phyloP scores from a whole-genome alignment of 1,140 invertebrate species.

The Drosophila trapezifrons region DNA sequence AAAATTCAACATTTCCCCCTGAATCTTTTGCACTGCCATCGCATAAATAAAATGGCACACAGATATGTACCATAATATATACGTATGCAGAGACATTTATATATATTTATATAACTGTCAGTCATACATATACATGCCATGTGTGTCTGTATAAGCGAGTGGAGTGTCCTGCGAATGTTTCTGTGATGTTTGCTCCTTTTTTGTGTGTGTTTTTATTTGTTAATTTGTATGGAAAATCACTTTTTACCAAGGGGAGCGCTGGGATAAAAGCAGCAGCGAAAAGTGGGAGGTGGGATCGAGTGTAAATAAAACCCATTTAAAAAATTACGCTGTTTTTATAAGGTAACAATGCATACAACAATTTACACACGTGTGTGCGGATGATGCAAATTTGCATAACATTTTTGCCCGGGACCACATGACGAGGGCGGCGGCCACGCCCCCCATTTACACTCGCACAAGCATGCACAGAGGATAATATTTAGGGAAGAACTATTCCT shows the following conservation, averaged over 20 bases:
- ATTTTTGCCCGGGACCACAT: constrained; percentile 58
- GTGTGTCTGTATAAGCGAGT: constrained; percentile 3
- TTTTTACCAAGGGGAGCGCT: constrained; percentile 52
- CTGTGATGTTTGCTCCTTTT: constrained; percentile 47
- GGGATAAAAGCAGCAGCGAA: constrained; percentile 20
- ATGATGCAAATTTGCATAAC: constrained; percentile 80
- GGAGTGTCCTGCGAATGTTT: constrained; percentile 19
- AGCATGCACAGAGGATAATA: neutral
- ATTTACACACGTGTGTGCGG: constrained; percentile 77
- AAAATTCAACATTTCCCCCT: constrained; percentile 34
- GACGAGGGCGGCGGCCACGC: constrained; percentile 16
- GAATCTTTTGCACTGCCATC: constrained; percentile 45
- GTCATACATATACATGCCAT: constrained; percentile 4
- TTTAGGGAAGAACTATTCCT: neutral
- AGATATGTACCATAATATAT: constrained; percentile 27
- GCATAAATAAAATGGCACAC: constrained; percentile 59
- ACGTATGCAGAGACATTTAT: constrained; percentile 22
- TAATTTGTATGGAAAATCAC: constrained; percentile 82
- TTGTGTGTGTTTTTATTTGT: constrained; percentile 57
- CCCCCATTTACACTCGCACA: constrained; percentile 22
- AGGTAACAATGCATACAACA: constrained; percentile 81
- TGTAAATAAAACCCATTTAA: constrained; percentile 75
- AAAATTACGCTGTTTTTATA: constrained; percentile 81
- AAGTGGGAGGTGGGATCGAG: constrained; percentile 9
- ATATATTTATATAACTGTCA: constrained; percentile 11